phyloP scores from a whole-genome alignment of 2,113 vertebrate species.

The Gasterosteus nipponicus region DNA sequence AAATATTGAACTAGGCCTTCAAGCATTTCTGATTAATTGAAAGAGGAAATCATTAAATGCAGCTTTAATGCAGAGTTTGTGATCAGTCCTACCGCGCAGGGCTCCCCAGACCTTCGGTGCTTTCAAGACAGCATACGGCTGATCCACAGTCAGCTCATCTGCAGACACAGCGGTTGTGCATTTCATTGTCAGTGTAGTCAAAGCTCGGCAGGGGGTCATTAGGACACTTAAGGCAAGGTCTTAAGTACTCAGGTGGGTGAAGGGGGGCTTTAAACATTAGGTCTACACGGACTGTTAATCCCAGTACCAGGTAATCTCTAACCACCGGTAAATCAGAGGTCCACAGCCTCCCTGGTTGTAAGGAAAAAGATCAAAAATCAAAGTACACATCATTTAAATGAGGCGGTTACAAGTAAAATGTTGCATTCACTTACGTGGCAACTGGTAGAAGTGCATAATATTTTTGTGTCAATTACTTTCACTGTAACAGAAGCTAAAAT shows the following conservation, averaged over 20 bases:
- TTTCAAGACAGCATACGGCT: slow-evolving; percentile 83
- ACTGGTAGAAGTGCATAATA: neutral
- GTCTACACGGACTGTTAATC: slow-evolving; percentile 32
- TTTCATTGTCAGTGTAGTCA: neutral
- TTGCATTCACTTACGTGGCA: neutral
- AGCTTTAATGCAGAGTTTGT: neutral
- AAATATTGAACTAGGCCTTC: neutral
- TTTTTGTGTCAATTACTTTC: no score
- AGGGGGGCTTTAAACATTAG: neutral
- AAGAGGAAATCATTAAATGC: neutral
- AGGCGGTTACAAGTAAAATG: neutral
- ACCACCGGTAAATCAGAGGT: neutral
- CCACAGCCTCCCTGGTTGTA: neutral
- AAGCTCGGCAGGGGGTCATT: neutral
- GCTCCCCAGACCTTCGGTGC: slow-evolving; percentile 94
- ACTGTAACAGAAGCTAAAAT: no score
- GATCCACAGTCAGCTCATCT: slow-evolving; percentile 87
- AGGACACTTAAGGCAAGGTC: neutral
- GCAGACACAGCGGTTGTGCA: slow-evolving; percentile 29
- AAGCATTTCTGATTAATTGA: neutral
- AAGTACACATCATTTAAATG: no score
- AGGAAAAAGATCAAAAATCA: neutral
- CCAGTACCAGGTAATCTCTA: slow-evolving; percentile 7
- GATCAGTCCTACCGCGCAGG: slow-evolving; percentile 84
- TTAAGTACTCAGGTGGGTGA: neutral